Evolutionary conservation across 2,797 vertebrate genomes (phyloP).

Genomic region (Lophura swinhoii): DNA sequence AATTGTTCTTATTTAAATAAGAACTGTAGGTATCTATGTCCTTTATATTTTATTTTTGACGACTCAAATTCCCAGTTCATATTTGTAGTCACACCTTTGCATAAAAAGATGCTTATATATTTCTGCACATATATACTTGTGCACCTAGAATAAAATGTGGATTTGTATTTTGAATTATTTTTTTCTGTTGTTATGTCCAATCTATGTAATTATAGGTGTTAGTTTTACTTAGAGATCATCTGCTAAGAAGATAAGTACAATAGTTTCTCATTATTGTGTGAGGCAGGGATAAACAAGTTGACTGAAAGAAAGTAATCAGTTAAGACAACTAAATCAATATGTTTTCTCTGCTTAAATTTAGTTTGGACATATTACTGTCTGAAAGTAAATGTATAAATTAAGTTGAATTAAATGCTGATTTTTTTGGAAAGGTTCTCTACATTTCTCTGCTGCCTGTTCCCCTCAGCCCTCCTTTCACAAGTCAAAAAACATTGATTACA

Average conservation of each 20-base stretch:
- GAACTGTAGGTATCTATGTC: background rate
- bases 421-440: background rate
- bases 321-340: background rate
- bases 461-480: background rate
- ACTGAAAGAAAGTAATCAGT: constrained; percentile 13
- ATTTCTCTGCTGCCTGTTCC: background rate
- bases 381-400: constrained; percentile 14
- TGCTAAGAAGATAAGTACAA: background rate
- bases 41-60: background rate
- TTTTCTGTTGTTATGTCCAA: background rate
- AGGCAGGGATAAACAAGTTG: background rate
- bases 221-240: constrained; percentile 6
- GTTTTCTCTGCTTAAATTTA: background rate
- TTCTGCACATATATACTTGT: background rate
- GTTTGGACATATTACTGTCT: background rate
- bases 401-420: constrained; percentile 1
- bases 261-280: background rate
- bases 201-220: background rate
- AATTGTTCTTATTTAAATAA: background rate
- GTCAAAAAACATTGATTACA: background rate
- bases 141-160: background rate
- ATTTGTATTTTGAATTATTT: background rate
- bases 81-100: background rate
- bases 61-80: background rate
- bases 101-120: background rate